Base-by-base conservation (phyloP, 2,888 invertebrate genomes). In the Harpalus rufipes region DNA sequence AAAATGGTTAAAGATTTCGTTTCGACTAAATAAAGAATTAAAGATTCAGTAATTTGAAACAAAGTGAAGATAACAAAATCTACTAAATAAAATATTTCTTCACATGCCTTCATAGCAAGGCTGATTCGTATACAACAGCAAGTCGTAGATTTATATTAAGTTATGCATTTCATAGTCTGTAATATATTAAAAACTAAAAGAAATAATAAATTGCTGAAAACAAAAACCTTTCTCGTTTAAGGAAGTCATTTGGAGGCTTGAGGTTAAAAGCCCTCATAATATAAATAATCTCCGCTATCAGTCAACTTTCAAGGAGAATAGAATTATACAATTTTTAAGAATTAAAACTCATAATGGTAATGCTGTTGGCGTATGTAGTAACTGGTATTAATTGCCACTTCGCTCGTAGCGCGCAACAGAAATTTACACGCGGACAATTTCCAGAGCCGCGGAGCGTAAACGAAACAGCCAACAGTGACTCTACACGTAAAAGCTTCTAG, bases 351-450 rank as follows among this genome's bases (percentile, higher is more conserved):
- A 41, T 68, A 68, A 68, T 68, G 68, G 41, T 68, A 68, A 68
- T 68, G 39, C n/a, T 39, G 39, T 32, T 56, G 12, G 78, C 56
- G 78, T 78, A 32, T 78, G 56, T 78, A 58, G 56, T 58, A 78
- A 78, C 78, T 58, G 78, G 58, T 78, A 78, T 78, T 78, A 58
- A 80, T 80, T 80, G 79, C 39, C 59, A 14, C 59, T 32, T 39
- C 61, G 79, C 39, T 58, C n/a, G 21, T n/a, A 80, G 32, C 58
- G 79, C 61, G 79, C 61, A 61, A 61, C 79, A 14, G 79, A 41
- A 80, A 80, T 80, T 80, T 80, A 80, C 79, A 59, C 79, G 61
- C 79, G 58, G 79, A 59, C 61, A 58, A 59, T 32, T 59, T 80
- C 61, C 56, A 59, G 18, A 25, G 59, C 41, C 16, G 61, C 61